Percentiles rank a stretch among this genome's conserved stretches.
These are phyloP conservation scores for Oxystoma pomonae DNA, from an alignment of 2,888 invertebrate species.

Conservation along the genomic window DNA sequence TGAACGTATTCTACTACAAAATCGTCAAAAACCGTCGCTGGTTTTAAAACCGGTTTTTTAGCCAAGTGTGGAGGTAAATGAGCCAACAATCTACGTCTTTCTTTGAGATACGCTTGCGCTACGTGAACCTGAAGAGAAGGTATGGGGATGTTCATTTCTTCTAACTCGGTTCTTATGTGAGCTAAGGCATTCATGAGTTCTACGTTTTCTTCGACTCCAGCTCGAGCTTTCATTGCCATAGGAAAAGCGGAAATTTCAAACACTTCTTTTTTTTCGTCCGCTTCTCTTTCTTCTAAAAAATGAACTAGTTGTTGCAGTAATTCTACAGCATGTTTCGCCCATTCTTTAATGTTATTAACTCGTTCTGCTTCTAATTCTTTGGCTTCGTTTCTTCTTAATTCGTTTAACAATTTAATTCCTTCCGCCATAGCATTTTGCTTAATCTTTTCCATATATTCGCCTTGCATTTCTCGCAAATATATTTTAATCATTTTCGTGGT, in stretches of 20 bases:
- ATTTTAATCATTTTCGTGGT: constrained; percentile 37
- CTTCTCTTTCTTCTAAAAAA: constrained; percentile 20
- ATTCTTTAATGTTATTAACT: constrained; percentile 41
- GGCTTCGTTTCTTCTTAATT: constrained; percentile 30
- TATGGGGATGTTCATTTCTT: constrained; percentile 21
- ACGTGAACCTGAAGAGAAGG: constrained; percentile 8
- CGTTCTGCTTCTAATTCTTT: constrained; percentile 28
- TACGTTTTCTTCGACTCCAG: constrained; percentile 23
- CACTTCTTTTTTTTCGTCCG: constrained; percentile 22
- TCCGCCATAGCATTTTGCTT: constrained; percentile 39
- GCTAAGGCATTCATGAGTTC: constrained; percentile 24
- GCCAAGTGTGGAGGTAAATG: constrained; percentile 32
- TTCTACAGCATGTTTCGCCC: constrained; percentile 37
- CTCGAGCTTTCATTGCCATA: constrained; percentile 27
- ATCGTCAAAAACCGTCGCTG: constrained; percentile 44
- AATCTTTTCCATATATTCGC: constrained; percentile 42
- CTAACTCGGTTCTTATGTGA: constrained; percentile 22
- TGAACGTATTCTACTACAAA: constrained; percentile 51
- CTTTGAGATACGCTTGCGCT: constrained; percentile 21
- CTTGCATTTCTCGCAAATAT: constrained; percentile 30
- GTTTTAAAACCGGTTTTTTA: constrained; percentile 30
- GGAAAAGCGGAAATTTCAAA: constrained; percentile 38
- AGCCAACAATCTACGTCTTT: constrained; percentile 26
- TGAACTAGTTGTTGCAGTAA: constrained; percentile 22
- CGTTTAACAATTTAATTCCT: constrained; percentile 32